Base-by-base conservation (phyloP, 2,113 vertebrate species). In the Oxyura jamaicensis region DNA sequence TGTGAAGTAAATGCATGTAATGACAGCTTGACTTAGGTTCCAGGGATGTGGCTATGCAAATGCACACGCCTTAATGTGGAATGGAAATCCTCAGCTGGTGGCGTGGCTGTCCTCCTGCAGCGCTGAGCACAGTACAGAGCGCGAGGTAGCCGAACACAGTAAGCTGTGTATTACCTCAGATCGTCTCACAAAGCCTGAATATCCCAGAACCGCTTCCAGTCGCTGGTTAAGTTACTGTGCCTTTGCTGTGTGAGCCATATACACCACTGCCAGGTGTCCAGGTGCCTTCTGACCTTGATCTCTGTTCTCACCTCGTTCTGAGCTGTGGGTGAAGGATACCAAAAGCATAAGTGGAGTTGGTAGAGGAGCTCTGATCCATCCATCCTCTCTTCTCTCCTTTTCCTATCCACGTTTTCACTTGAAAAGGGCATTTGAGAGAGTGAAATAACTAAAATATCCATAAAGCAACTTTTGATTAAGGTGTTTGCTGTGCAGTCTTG, bases 211-310 rank as follows among this genome's bases (percentile, higher is more conserved):
- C 44, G 4, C 58, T 36, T 91, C 29, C 2, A 1, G 36, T 75
- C 22, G 1, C 31, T 55, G 31, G 19, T 84, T 39, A 71, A 69
- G 23, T 73, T 75, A 28, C 11, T 1, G 0, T 58, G 92, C 15
- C 42, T 46, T 87, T 80, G 26, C 62, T 63, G 25, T 41, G 62
- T 41, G 55, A 76, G 56, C 29, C 14, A 1, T 71, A 78, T 75
- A 50, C 36, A 42, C n/a, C 19, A 1, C 12, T 68, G 4, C 52
- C 46, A 1, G 5, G 7, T 84, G n/a, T 53, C 33, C 2, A 0
- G 6, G 3, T 78, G 26, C 42, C 21, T 92, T 88, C n/a, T 84
- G 52, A 35, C 42, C 48, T 63, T 55, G 55, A 44, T 92, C n/a
- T 89, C 68, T 78, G 19, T 68, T 76, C 25, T 65, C 26, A 8